phyloP scores from a whole-genome alignment of 2,888 invertebrate species.

The Fissipunctia ypsillon region DNA sequence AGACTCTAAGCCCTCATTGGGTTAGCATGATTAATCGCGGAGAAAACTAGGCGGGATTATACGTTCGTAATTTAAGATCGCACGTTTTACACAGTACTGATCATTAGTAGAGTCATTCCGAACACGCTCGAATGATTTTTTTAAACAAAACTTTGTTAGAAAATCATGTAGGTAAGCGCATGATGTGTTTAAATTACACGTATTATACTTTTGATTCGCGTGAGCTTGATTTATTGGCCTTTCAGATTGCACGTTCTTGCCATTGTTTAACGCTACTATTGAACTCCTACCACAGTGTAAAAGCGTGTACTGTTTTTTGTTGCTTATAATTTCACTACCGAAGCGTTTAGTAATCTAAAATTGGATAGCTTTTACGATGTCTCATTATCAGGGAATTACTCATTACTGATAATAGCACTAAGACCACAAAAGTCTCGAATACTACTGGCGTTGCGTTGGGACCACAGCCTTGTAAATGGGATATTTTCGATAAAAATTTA shows the following conservation, averaged over 20 bases:
- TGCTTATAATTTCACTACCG: constrained; percentile 48
- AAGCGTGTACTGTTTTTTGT: constrained; percentile 45
- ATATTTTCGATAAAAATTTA: constrained; percentile 63
- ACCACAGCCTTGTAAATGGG: constrained; percentile 46
- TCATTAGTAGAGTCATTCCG: constrained; percentile 81
- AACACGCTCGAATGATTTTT: constrained; percentile 79
- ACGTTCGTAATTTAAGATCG: constrained; percentile 81
- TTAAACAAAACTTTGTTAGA: constrained; percentile 75
- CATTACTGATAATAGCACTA: constrained; percentile 60
- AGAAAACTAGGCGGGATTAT: constrained; percentile 84
- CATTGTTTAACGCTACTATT: constrained; percentile 72
- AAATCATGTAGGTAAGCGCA: constrained; percentile 71
- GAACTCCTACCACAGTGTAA: constrained; percentile 65
- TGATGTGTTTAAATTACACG: constrained; percentile 80
- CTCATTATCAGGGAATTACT: constrained; percentile 58
- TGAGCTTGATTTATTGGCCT: constrained; percentile 75
- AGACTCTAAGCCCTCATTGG: constrained; percentile 83
- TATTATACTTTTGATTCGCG: constrained; percentile 76
- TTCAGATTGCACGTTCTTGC: constrained; percentile 74
- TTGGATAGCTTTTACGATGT: constrained; percentile 53
- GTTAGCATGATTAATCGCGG: constrained; percentile 87
- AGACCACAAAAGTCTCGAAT: constrained; percentile 58
- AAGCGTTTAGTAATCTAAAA: constrained; percentile 49
- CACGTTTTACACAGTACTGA: constrained; percentile 80
- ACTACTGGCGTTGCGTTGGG: constrained; percentile 18